Evolutionary conservation across 2,797 vertebrate genomes (phyloP).

Genomic region (Masticophis lateralis): DNA sequence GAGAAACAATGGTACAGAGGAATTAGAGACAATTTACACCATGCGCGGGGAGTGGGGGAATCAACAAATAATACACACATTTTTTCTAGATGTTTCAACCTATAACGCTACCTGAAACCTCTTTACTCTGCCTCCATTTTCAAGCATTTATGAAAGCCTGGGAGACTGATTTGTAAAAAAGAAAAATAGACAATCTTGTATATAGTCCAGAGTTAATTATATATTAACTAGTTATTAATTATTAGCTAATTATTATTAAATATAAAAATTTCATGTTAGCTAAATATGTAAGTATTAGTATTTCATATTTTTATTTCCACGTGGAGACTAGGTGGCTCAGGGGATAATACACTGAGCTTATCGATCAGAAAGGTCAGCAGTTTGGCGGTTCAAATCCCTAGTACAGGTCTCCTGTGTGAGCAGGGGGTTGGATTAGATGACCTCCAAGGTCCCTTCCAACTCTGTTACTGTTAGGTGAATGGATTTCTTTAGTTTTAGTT

Average conservation of each 20-base stretch:
- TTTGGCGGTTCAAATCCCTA: no score
- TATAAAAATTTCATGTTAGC: no score
- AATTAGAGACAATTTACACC: neutral
- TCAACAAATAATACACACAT: neutral
- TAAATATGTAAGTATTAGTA: neutral
- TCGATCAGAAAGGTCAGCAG: no score
- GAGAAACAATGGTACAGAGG: neutral
- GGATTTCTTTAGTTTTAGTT: neutral
- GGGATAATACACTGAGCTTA: no score
- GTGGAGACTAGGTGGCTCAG: no score
- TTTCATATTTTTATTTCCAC: neutral
- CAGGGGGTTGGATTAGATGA: no score
- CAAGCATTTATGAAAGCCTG: neutral
- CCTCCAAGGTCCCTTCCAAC: no score
- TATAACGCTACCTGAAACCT: neutral
- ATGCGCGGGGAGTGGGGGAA: accelerated
- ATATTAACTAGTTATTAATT: neutral
- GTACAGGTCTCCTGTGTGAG: no score
- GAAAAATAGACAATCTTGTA: neutral
- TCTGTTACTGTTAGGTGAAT: no score
- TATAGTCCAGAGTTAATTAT: neutral
- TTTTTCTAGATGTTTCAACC: neutral
- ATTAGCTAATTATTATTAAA: neutral
- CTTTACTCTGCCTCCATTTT: neutral
- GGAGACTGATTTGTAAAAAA: no score